Base-by-base conservation (phyloP, 2,797 vertebrate genomes). In the Lepilemur ruficaudatus region DNA sequence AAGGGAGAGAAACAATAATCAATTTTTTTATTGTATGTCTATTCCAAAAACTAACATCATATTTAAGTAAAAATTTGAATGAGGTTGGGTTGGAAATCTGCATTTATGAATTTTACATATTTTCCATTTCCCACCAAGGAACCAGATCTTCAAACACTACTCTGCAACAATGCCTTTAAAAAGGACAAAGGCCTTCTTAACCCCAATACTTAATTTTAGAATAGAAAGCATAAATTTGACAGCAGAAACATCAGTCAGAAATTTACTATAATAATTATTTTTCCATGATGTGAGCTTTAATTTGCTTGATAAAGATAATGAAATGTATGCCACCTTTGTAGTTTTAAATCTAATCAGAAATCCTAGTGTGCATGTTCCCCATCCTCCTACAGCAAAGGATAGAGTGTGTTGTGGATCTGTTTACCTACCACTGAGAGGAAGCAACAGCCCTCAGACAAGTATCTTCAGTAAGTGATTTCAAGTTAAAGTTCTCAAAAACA, bases 401-500 rank as follows among this genome's bases (percentile, higher is more conserved):
- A 69, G 1, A 32, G 20, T 38, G 2, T 91, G 4, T 7, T 35
- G n/a, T 85, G 65, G 38, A 35, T 89, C 86, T 93, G 75, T 63
- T 93, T 84, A 73, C 79, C 96, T 52, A 78, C 38, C 57, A 86
- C 41, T 69, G 80, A 89, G 41, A 95, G n/a, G 43, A 95, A 85
- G 91, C 65, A 93, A 76, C 38, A 92, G 28, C 67, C 41, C 61
- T 89, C 32, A 92, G 38, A 87, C 52, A 87, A 52, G 43, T 23
- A 89, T 92, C 90, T 95, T 61, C 35, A 73, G 76, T 41, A 80
- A 95, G 91, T 22, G 48, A 93, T 41, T 92, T 89, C 82, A 96
- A 93, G 86, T 94, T 88, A 84, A 92, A 94, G 57, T 94, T 96
- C 81, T 94, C 72, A 93, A 46, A 94, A 94, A 91, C 50, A 93